Percentiles rank a stretch among this genome's conserved stretches.
Conservation (phyloP, 2,888 invertebrate species). For the Dryococelus australis region DNA sequence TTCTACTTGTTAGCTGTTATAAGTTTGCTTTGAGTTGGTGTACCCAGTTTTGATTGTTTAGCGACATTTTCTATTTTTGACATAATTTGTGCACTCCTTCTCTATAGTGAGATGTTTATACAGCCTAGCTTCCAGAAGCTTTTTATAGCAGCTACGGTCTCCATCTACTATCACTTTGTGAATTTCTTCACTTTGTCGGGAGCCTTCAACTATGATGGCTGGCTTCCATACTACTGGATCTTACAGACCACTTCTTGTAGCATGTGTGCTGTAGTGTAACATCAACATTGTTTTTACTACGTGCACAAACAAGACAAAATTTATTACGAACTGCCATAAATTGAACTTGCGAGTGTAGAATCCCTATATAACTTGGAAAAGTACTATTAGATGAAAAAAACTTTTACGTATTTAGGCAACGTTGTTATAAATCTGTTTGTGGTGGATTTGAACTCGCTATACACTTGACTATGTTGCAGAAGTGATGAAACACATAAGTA, state of each 20-base stretch:
- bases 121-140: not conserved
- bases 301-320: slow-evolving; percentile 12
- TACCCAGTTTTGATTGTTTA: slow-evolving; percentile 25
- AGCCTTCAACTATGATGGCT: slow-evolving; percentile 41
- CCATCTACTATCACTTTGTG: slow-evolving; percentile 35
- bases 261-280: not conserved
- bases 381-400: no score
- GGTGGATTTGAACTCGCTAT: no score
- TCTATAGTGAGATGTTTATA: not conserved
- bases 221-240: slow-evolving; percentile 20
- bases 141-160: slow-evolving; percentile 7
- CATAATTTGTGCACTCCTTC: not conserved
- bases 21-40: not conserved
- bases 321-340: slow-evolving; percentile 16
- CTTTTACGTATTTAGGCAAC: no score
- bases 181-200: slow-evolving; percentile 37
- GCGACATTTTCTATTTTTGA: slow-evolving; percentile 25
- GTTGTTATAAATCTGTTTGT: no score
- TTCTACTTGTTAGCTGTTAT: not conserved
- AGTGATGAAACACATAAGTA: no score
- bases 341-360: not conserved
- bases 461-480: no score
- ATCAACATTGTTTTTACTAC: not conserved
- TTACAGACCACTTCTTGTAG: not conserved
- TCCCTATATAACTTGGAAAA: no score